Conservation (phyloP, 2,797 vertebrate genomes). For the Microcaecilia unicolor region DNA sequence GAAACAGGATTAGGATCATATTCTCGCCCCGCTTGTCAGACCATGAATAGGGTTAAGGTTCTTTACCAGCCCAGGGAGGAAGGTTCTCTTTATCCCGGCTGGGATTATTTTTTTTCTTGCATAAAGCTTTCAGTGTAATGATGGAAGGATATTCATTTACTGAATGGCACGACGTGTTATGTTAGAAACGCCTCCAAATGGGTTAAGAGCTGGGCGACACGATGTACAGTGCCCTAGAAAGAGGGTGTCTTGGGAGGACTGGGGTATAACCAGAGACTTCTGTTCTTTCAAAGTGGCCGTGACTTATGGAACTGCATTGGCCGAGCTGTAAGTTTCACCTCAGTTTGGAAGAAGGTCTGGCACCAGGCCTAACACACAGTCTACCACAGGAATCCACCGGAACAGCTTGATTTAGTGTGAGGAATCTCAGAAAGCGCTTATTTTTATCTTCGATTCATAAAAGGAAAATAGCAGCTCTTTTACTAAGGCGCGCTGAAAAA, state of each 20-base stretch:
- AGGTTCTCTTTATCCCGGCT: slow-evolving; percentile 63
- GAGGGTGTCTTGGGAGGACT: background rate
- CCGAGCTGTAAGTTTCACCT: too few species aligned
- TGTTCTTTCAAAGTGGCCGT: background rate
- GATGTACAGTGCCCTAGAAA: background rate
- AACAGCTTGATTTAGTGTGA: too few species aligned
- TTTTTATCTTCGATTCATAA: too few species aligned
- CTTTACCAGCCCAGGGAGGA: slow-evolving; percentile 63
- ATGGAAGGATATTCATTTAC: slow-evolving; percentile 52
- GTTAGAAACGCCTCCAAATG: background rate
- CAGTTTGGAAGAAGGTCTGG: too few species aligned
- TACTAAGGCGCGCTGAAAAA: too few species aligned
- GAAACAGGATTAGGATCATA: slow-evolving; percentile 96
- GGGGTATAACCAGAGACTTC: background rate
- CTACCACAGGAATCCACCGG: too few species aligned
- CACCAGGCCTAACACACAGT: too few species aligned
- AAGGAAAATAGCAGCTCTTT: too few species aligned
- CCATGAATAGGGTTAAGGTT: slow-evolving; percentile 82
- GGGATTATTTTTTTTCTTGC: slow-evolving; percentile 68
- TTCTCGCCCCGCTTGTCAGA: slow-evolving; percentile 87
- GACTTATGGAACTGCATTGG: too few species aligned
- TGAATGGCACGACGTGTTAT: slow-evolving; percentile 66
- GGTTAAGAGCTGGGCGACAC: fast-evolving
- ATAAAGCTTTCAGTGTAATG: slow-evolving; percentile 45
- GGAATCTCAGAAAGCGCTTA: too few species aligned